Conservation (phyloP, 2,797 vertebrate species). For the Sarcophilus harrisii region DNA sequence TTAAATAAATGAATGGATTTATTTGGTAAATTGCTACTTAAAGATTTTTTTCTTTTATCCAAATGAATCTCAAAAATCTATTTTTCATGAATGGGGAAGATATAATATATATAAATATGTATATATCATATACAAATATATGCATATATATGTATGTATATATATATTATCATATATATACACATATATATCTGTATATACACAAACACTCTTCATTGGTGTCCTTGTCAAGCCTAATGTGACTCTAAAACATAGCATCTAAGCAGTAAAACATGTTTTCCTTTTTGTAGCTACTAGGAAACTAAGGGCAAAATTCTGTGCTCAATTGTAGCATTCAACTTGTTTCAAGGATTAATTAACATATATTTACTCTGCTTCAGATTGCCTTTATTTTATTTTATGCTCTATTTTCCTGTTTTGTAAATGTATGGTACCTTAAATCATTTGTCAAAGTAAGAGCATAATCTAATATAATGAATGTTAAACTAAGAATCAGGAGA, state of each 20-base stretch:
- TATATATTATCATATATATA: not conserved
- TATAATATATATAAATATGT: not conserved
- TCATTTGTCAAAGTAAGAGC: not conserved
- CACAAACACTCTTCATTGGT: not conserved
- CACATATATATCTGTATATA: too few relatives aligned
- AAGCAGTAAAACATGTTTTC: not conserved
- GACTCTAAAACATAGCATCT: not conserved
- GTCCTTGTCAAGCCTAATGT: not conserved
- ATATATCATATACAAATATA: too few relatives aligned
- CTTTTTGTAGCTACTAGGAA: not conserved
- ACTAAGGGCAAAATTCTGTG: not conserved
- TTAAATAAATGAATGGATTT: not conserved
- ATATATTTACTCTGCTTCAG: not conserved
- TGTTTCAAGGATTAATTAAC: not conserved
- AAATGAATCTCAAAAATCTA: not conserved
- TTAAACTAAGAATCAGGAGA: not conserved
- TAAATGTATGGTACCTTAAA: not conserved
- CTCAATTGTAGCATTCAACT: not conserved
- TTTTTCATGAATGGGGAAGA: not conserved
- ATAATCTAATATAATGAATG: not conserved
- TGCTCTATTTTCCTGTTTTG: not conserved
- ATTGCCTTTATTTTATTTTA: not conserved
- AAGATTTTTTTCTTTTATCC: not conserved
- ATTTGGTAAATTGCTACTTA: not conserved
- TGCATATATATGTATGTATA: too few relatives aligned